These are phyloP conservation scores for Drosophila mauritiana DNA, from an alignment of 1,140 invertebrate species.

Conservation along the genomic window DNA sequence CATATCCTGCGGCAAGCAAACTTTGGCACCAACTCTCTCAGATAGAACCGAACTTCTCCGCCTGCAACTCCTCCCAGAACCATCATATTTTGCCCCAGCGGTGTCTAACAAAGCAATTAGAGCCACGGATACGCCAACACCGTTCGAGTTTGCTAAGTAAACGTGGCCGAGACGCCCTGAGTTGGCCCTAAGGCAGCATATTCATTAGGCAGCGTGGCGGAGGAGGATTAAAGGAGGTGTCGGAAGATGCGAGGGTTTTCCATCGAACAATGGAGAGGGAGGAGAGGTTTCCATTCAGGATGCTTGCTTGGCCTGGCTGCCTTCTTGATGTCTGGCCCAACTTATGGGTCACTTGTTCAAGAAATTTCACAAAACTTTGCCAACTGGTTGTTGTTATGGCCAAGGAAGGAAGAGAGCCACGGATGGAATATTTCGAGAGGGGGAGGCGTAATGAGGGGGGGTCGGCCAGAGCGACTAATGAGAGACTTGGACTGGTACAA, in stretches of 20 bases:
- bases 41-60: not conserved
- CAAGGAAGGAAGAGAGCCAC: not conserved
- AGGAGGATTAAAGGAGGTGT: slow-evolving; percentile 4
- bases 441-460: slow-evolving; percentile 31
- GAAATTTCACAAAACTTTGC: slow-evolving; percentile 69
- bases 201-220: slow-evolving; percentile 61
- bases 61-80: slow-evolving; percentile 14
- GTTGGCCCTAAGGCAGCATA: slow-evolving; percentile 58
- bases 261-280: not conserved
- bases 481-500: slow-evolving; percentile 61
- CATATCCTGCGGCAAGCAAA: slow-evolving; percentile 26
- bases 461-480: slow-evolving; percentile 43
- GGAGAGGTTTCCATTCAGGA: not conserved
- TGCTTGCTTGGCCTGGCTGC: slow-evolving; percentile 13
- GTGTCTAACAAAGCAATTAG: slow-evolving; percentile 81
- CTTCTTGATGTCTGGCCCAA: slow-evolving; percentile 36
- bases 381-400: slow-evolving; percentile 52
- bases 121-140: slow-evolving; percentile 66
- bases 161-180: slow-evolving; percentile 40
- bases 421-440: slow-evolving; percentile 1
- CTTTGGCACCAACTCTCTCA: slow-evolving; percentile 33
- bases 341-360: slow-evolving; percentile 73
- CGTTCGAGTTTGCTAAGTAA: slow-evolving; percentile 64
- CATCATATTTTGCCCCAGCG: slow-evolving; percentile 71
- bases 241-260: not conserved